These are phyloP conservation scores for Centroberyx gerrardi DNA, from an alignment of 2,797 vertebrate genomes.

Conservation along the genomic window DNA sequence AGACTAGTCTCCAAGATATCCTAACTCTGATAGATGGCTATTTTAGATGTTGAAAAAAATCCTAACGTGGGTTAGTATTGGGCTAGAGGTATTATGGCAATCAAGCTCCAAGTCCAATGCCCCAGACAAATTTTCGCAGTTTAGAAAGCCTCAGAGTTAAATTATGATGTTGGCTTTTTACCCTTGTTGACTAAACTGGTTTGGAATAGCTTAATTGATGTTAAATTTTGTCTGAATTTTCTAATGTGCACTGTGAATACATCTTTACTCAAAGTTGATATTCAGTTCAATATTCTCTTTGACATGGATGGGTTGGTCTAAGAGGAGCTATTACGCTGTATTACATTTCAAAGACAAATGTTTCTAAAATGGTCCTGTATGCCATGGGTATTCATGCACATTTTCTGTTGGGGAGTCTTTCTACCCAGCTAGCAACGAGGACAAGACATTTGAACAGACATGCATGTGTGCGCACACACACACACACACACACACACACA, in stretches of 20 bases:
- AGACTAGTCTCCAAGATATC: no score
- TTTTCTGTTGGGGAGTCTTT: constrained; percentile 40
- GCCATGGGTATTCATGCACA: constrained; percentile 45
- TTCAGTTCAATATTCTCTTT: constrained; percentile 36
- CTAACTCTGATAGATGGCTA: no score
- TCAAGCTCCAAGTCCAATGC: not conserved
- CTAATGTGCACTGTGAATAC: not conserved
- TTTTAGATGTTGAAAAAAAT: no score
- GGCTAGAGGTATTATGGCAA: not conserved
- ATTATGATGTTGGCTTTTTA: not conserved
- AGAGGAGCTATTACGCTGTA: constrained; percentile 46
- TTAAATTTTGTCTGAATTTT: not conserved
- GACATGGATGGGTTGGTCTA: constrained; percentile 47
- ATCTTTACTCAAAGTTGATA: not conserved
- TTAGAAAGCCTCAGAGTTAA: not conserved
- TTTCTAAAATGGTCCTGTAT: constrained; percentile 40
- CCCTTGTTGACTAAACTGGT: not conserved
- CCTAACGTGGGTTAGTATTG: not conserved
- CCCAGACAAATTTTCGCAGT: not conserved
- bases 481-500: not conserved
- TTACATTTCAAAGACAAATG: constrained; percentile 68
- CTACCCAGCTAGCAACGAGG: constrained; percentile 32
- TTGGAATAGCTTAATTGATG: constrained; percentile 16
- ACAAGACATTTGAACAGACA: constrained; percentile 16
- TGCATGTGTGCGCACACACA: not conserved